A percentile compares a stretch with the other conserved stretches of the same genome.
Conservation (phyloP, 1,140 invertebrate genomes). For the Reticulitermes speratus region DNA sequence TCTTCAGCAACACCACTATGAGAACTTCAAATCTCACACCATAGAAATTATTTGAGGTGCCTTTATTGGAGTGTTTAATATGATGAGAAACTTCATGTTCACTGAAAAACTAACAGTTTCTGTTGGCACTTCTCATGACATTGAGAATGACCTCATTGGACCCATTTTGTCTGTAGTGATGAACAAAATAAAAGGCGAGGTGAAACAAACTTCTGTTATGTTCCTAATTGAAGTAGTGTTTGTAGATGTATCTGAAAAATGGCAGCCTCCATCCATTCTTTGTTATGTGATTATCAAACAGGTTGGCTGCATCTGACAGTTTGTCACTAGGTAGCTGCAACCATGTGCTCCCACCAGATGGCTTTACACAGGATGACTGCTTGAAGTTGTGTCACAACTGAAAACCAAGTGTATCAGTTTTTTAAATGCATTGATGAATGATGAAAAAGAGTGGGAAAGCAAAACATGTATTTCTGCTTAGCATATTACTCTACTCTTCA, state of each 20-base stretch:
- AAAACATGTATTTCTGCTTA: too few relatives aligned
- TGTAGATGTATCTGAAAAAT: not conserved
- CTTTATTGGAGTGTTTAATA: not conserved
- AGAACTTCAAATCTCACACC: too few relatives aligned
- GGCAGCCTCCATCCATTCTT: not conserved
- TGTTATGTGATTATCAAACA: not conserved
- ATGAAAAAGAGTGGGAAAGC: not conserved
- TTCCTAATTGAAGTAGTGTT: not conserved
- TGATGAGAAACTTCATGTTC: not conserved
- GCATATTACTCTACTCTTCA: too few relatives aligned
- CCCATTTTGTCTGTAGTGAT: not conserved
- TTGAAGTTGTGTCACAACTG: not conserved
- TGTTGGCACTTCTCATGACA: not conserved
- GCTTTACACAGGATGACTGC: not conserved
- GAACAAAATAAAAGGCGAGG: not conserved
- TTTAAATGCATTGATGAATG: not conserved
- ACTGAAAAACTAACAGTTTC: not conserved
- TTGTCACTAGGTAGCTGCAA: not conserved
- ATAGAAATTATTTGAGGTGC: not conserved
- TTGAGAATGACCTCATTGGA: not conserved
- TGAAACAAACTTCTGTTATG: not conserved
- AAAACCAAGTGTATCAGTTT: not conserved
- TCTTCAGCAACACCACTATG: too few relatives aligned
- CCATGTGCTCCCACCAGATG: not conserved
- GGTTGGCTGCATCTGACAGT: not conserved